phyloP scores from a whole-genome alignment of 2,797 vertebrate species.

The Bucorvus abyssinicus region DNA sequence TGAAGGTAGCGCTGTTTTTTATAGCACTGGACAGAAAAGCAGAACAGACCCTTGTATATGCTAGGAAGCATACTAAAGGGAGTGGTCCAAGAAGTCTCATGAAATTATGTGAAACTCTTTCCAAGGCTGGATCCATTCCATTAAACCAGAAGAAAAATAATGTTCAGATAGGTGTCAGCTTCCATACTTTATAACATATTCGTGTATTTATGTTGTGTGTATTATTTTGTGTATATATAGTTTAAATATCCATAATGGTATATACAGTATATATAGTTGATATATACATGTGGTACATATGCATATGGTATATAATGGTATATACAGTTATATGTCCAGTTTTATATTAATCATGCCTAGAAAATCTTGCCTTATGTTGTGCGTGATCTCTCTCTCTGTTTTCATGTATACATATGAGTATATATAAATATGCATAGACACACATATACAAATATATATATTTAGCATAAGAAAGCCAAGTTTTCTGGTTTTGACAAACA shows the following conservation, averaged over 20 bases:
- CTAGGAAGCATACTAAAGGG: neutral
- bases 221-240: no score
- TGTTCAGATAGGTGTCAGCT: neutral
- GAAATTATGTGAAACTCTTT: neutral
- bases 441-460: neutral
- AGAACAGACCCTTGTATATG: neutral
- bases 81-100: neutral
- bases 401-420: neutral
- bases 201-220: neutral
- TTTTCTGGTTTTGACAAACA: neutral
- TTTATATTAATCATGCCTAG: neutral
- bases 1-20: neutral
- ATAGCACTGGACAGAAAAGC: neutral
- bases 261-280: neutral
- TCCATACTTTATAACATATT: neutral
- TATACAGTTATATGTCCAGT: no score
- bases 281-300: neutral
- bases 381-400: neutral
- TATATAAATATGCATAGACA: neutral
- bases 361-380: neutral
- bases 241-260: neutral
- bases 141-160: neutral
- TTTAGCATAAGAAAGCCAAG: neutral
- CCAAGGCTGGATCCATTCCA: neutral
- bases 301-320: no score